Conservation (phyloP, 1,140 invertebrate genomes). For the Drosophila bifasciata region DNA sequence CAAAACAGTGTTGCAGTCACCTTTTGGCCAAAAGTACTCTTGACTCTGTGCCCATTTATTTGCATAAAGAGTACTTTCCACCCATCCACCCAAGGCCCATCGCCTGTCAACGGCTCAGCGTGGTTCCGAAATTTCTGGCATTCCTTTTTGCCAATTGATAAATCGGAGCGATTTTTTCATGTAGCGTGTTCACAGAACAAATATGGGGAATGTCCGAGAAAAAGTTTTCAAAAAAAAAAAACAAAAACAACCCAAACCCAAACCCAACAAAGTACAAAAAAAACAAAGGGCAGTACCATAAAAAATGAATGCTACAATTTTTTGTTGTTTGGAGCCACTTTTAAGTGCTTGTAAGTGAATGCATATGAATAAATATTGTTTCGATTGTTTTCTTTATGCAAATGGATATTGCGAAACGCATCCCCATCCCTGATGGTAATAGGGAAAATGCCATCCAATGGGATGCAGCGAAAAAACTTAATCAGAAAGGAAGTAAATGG, state of each 20-base stretch:
- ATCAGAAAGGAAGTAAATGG: neutral
- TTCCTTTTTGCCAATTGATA: slow-evolving; percentile 53
- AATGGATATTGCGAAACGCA: slow-evolving; percentile 13
- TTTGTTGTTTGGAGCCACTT: slow-evolving; percentile 21
- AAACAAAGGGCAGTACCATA: slow-evolving; percentile 42
- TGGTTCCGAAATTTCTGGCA: slow-evolving; percentile 10
- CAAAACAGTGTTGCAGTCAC: slow-evolving; percentile 30
- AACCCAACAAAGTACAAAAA: slow-evolving; percentile 26
- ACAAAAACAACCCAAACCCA: slow-evolving; percentile 25
- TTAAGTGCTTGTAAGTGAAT: slow-evolving; percentile 62
- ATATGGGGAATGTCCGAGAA: slow-evolving; percentile 24
- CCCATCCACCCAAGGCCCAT: slow-evolving; percentile 8
- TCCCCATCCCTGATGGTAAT: slow-evolving; percentile 38
- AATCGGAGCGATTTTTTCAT: slow-evolving; percentile 63
- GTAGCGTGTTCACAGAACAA: slow-evolving; percentile 52
- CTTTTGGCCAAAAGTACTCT: slow-evolving; percentile 37
- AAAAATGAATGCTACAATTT: slow-evolving; percentile 53
- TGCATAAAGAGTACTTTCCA: slow-evolving; percentile 50
- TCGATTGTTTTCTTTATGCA: slow-evolving; percentile 30
- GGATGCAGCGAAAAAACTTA: neutral
- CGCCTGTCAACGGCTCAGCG: slow-evolving; percentile 24
- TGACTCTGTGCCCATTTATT: slow-evolving; percentile 28
- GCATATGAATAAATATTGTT: slow-evolving; percentile 67
- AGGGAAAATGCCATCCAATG: slow-evolving; percentile 18
- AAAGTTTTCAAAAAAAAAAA: slow-evolving; percentile 48